These are phyloP conservation scores for Sebastes matsubarae DNA, from an alignment of 2,797 vertebrate species.

Conservation along the genomic window DNA sequence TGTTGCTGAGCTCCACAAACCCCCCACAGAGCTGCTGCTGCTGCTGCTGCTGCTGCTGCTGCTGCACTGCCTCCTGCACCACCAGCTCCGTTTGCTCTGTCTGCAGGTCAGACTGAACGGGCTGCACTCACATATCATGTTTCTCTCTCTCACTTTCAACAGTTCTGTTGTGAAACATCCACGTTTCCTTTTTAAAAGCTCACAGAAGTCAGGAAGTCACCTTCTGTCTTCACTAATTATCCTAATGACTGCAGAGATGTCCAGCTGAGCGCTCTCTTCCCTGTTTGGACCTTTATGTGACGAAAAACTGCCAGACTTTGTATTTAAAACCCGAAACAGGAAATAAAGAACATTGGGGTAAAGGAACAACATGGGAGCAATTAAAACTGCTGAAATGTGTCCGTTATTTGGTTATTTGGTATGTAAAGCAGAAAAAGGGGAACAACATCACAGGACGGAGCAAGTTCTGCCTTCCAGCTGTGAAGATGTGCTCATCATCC, in stretches of 20 bases:
- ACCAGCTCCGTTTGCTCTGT: not conserved
- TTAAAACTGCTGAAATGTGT: not conserved
- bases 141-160: too few species aligned
- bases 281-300: not conserved
- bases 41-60: not conserved
- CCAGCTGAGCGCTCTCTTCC: not conserved
- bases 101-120: not conserved
- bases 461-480: too few species aligned
- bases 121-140: not conserved
- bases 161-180: not conserved
- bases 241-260: not conserved
- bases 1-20: not conserved
- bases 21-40: not conserved
- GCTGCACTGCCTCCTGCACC: not conserved
- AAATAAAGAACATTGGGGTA: too few species aligned
- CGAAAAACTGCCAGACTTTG: not conserved
- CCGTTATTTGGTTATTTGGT: too few species aligned
- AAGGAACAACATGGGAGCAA: not conserved
- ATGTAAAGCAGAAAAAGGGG: too few species aligned
- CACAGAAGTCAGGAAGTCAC: not conserved
- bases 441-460: too few species aligned
- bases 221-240: not conserved
- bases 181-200: not conserved
- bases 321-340: not conserved
- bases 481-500: too few species aligned